Conservation (phyloP, 2,888 invertebrate genomes). For the Diarsia brunnea region DNA sequence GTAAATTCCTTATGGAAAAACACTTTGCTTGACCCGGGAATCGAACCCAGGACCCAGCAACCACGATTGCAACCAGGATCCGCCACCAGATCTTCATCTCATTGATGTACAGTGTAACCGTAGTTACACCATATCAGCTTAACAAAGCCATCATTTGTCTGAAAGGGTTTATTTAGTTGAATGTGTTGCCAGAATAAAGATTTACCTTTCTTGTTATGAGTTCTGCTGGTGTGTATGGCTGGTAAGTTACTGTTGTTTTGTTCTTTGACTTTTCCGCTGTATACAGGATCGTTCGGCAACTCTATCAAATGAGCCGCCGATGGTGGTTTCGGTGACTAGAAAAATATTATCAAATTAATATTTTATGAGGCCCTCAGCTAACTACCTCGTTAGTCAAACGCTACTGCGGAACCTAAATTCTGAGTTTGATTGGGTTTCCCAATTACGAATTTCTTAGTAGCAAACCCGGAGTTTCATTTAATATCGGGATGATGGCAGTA, state of each 20-base stretch:
- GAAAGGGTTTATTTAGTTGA: neutral
- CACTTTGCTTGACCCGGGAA: neutral
- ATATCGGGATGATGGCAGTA: neutral
- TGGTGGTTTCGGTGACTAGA: constrained; percentile 24
- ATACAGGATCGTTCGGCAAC: neutral
- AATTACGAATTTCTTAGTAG: neutral
- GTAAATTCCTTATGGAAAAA: neutral
- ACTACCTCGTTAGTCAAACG: neutral
- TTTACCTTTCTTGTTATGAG: constrained; percentile 39
- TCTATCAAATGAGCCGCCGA: constrained; percentile 9
- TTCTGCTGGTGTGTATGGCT: constrained; percentile 40
- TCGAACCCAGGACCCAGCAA: neutral
- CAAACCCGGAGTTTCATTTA: neutral
- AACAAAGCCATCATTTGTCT: neutral
- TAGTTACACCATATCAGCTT: neutral
- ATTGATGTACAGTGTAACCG: neutral
- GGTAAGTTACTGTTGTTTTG: constrained; percentile 19
- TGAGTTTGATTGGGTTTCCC: neutral
- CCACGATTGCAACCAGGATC: neutral
- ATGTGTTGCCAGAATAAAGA: neutral
- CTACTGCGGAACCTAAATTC: neutral
- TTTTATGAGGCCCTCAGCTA: neutral
- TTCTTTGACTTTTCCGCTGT: constrained; percentile 10
- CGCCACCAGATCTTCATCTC: neutral
- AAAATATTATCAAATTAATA: neutral